phyloP scores from a whole-genome alignment of 2,797 vertebrate species.

The Smutsia temminckii region DNA sequence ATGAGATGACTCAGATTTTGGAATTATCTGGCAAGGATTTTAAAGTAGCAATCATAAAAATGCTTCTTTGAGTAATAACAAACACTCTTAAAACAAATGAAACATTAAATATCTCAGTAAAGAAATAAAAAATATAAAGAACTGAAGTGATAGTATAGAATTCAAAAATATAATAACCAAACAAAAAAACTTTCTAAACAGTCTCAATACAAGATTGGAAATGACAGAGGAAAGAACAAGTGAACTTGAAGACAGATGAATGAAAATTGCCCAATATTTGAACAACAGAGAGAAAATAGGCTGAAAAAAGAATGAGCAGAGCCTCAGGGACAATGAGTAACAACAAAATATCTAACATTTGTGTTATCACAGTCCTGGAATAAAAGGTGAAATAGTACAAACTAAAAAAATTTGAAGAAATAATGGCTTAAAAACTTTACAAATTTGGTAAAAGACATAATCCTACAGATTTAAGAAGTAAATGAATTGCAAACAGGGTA shows the following conservation, averaged over 20 bases:
- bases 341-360: background rate
- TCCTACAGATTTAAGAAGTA: background rate
- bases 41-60: background rate
- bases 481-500: background rate
- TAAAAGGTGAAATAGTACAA: background rate
- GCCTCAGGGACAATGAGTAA: background rate
- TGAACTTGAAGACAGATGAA: background rate
- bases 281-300: background rate
- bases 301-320: background rate
- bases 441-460: background rate
- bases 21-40: background rate
- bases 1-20: background rate
- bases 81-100: constrained; percentile 11
- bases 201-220: background rate
- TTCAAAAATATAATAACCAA: background rate
- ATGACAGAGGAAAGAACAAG: background rate
- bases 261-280: background rate
- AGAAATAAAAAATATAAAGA: constrained; percentile 23
- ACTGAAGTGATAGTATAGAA: background rate
- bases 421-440: background rate
- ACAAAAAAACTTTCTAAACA: background rate
- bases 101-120: background rate
- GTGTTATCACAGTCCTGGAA: background rate
- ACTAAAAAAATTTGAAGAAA: constrained; percentile 8
- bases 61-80: background rate